Percentiles rank a stretch among this genome's conserved stretches.
Evolutionary conservation across 2,113 vertebrate species (phyloP).

Genomic region (Dicrurus megarhynchus): DNA sequence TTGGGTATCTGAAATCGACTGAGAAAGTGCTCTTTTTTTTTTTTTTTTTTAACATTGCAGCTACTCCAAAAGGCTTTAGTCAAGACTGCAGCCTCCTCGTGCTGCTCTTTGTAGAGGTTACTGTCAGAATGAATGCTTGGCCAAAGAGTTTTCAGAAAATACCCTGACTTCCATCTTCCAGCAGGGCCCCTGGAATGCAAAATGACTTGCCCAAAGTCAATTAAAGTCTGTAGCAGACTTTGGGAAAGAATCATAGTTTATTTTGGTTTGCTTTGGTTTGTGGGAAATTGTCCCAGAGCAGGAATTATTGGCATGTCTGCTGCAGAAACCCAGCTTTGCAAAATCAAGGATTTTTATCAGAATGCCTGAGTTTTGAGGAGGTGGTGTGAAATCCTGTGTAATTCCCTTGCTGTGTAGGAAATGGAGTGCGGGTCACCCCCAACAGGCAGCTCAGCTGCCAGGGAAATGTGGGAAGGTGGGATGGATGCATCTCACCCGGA

Average conservation of each 20-base stretch:
- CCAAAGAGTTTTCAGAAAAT: background rate
- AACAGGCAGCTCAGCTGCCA: background rate
- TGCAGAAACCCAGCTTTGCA: background rate
- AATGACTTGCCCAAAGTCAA: background rate
- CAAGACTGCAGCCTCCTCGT: background rate
- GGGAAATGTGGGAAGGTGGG: background rate
- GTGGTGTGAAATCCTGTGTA: background rate
- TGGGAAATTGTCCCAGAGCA: background rate
- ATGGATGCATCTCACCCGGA: background rate
- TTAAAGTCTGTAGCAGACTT: background rate
- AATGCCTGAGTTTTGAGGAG: background rate
- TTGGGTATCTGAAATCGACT: background rate
- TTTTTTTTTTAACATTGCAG: background rate
- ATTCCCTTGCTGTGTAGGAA: background rate
- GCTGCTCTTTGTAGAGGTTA: background rate
- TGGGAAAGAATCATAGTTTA: background rate
- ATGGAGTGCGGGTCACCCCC: background rate
- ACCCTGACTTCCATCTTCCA: background rate
- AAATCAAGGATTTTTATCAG: background rate
- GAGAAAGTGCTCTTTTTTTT: background rate
- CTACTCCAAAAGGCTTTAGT: background rate
- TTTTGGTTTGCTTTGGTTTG: background rate
- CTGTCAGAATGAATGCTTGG: background rate
- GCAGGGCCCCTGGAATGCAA: background rate
- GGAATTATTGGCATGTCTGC: background rate